Conservation (phyloP, 30 jellyfish, hydroid and myxozoan species). For the Rhopilema esculentum region DNA sequence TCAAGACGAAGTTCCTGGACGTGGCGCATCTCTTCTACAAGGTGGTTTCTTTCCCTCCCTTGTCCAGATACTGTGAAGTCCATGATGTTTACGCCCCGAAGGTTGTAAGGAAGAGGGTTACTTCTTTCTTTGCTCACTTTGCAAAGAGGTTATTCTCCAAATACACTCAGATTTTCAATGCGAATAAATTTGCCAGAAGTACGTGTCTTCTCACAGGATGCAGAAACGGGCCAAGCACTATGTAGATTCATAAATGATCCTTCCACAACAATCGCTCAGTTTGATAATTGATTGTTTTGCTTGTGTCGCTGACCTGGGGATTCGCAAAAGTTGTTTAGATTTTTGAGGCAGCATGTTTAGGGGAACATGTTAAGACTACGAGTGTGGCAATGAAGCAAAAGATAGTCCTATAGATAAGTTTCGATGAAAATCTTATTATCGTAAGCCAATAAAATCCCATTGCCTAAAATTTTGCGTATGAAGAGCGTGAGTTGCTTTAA, state of each 20-base stretch:
- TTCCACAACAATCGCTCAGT: not conserved
- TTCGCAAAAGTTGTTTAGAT: not conserved
- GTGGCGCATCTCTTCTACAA: conserved; percentile 69
- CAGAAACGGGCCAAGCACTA: not conserved
- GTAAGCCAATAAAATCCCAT: not conserved
- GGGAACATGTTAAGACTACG: not conserved
- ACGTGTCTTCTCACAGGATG: not conserved
- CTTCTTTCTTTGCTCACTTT: conserved; percentile 1
- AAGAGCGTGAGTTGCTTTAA: not conserved
- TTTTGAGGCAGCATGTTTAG: not conserved
- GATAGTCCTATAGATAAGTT: too few species aligned
- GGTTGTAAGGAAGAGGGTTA: not conserved
- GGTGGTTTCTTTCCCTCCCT: conserved; percentile 67
- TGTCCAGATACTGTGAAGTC: conserved; percentile 76
- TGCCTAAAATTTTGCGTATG: not conserved
- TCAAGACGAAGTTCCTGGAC: conserved; percentile 68
- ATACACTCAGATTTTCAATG: too few species aligned
- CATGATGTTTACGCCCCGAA: conserved; percentile 43
- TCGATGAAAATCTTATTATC: too few species aligned
- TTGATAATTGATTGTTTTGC: not conserved
- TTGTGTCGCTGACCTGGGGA: not conserved
- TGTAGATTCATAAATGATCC: not conserved
- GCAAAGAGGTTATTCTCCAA: not conserved
- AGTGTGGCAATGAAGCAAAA: too few species aligned
- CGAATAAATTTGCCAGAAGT: too few species aligned